Percentiles rank a stretch among this genome's conserved stretches.
Conservation (phyloP, 2,113 vertebrate species). For the Sebastes schlegelii region DNA sequence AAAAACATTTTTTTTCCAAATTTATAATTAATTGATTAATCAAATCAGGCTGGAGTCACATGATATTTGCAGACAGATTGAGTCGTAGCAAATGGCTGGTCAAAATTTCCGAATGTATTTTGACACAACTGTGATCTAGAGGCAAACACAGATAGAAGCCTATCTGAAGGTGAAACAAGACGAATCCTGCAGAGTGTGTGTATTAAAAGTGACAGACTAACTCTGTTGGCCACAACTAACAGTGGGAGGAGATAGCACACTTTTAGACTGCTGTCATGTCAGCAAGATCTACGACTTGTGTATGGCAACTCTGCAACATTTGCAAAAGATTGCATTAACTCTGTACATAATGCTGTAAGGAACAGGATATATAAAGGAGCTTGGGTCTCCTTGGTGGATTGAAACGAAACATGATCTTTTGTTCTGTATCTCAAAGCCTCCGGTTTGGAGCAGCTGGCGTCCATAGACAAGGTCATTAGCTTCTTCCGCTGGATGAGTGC, state of each 20-base stretch:
- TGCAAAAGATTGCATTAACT: no score
- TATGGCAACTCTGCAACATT: not conserved
- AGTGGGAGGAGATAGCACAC: not conserved
- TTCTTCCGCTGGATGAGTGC: no score
- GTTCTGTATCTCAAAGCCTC: no score
- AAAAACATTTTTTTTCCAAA: no score
- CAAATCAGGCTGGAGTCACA: not conserved
- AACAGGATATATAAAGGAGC: no score
- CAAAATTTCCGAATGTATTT: not conserved
- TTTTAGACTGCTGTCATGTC: not conserved
- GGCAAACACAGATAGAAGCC: conserved; percentile 9
- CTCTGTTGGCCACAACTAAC: not conserved
- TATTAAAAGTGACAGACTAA: not conserved
- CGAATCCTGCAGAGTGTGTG: not conserved
- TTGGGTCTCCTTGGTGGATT: no score
- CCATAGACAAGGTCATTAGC: no score
- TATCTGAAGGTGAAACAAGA: not conserved
- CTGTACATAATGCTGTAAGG: not conserved
- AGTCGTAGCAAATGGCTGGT: not conserved
- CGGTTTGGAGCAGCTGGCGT: no score
- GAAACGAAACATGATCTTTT: no score
- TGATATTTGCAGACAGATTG: not conserved
- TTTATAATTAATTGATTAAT: no score
- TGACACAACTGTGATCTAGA: not conserved
- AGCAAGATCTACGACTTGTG: not conserved